These are phyloP conservation scores for Morone chrysops DNA, from an alignment of 2,113 vertebrate species.

Conservation along the genomic window DNA sequence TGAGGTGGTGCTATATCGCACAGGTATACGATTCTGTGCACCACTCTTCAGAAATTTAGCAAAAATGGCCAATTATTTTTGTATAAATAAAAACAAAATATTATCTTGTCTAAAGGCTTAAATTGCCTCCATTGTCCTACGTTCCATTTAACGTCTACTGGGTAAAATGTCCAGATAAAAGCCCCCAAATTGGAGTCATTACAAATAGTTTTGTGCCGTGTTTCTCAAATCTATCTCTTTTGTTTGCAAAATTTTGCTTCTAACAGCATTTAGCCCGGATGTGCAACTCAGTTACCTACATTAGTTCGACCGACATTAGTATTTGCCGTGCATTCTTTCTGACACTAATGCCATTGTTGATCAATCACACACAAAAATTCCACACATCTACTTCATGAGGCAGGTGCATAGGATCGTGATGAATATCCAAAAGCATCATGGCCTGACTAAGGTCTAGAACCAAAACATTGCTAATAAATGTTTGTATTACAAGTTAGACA, in stretches of 20 bases:
- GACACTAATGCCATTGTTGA: neutral
- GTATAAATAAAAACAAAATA: no score
- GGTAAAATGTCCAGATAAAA: slow-evolving; percentile 22
- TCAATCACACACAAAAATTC: no score
- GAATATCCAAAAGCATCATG: no score
- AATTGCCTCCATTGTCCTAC: neutral
- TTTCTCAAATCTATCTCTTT: neutral
- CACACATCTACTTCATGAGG: no score
- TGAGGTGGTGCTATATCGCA: neutral
- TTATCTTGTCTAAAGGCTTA: neutral
- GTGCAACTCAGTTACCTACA: neutral
- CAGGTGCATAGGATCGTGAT: no score
- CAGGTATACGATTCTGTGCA: neutral
- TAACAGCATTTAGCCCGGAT: neutral
- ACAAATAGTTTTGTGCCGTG: slow-evolving; percentile 12
- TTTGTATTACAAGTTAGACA: no score
- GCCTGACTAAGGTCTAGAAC: no score
- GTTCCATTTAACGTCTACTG: neutral
- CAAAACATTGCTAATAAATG: no score
- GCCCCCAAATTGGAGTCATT: slow-evolving; percentile 19
- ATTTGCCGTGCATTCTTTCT: neutral
- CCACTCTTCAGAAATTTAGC: neutral
- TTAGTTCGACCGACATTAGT: neutral
- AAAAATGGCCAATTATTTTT: neutral
- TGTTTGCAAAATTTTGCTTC: neutral